These are phyloP conservation scores for Torymus texanus DNA, from an alignment of 2,888 invertebrate genomes.

Conservation along the genomic window DNA sequence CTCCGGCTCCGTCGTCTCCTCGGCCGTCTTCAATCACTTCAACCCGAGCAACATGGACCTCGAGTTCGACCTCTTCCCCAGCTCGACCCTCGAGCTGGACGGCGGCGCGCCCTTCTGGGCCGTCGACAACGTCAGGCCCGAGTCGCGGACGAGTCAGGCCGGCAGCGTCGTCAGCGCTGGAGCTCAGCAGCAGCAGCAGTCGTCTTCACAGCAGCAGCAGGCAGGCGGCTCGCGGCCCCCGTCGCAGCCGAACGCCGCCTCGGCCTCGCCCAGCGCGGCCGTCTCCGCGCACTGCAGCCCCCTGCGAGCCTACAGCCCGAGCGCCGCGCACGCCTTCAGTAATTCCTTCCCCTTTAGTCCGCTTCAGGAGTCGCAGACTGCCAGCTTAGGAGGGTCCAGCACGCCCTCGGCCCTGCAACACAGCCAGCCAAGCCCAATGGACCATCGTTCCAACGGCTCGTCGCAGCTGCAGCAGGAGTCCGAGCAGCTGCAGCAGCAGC, in stretches of 20 bases:
- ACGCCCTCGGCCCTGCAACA: conserved; percentile 58
- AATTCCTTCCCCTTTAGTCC: conserved; percentile 81
- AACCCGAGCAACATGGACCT: conserved; percentile 77
- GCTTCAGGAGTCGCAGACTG: conserved; percentile 77
- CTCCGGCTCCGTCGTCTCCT: conserved; percentile 22
- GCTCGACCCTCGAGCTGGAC: conserved; percentile 80
- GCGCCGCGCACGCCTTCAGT: conserved; percentile 77
- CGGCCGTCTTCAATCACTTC: conserved; percentile 69
- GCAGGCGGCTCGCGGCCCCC: conserved; percentile 78
- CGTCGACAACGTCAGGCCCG: conserved; percentile 75
- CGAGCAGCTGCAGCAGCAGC: conserved; percentile 74
- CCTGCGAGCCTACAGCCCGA: conserved; percentile 74
- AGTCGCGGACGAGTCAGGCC: conserved; percentile 79
- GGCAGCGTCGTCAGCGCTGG: too few species aligned
- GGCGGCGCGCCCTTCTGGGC: conserved; percentile 55
- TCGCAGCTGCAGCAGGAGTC: background rate
- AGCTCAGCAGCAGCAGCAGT: conserved; percentile 15
- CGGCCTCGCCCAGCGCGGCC: conserved; percentile 76
- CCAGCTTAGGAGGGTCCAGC: conserved; percentile 73
- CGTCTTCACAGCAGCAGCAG: conserved; percentile 63
- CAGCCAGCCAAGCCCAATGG: conserved; percentile 50
- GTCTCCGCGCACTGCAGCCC: conserved; percentile 73
- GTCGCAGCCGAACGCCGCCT: conserved; percentile 77
- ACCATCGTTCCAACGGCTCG: conserved; percentile 45
- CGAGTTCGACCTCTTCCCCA: conserved; percentile 82